Percentiles rank a stretch among this genome's conserved stretches.
phyloP scores from a whole-genome alignment of 2,113 vertebrate genomes.

The Fukomys damarensis region DNA sequence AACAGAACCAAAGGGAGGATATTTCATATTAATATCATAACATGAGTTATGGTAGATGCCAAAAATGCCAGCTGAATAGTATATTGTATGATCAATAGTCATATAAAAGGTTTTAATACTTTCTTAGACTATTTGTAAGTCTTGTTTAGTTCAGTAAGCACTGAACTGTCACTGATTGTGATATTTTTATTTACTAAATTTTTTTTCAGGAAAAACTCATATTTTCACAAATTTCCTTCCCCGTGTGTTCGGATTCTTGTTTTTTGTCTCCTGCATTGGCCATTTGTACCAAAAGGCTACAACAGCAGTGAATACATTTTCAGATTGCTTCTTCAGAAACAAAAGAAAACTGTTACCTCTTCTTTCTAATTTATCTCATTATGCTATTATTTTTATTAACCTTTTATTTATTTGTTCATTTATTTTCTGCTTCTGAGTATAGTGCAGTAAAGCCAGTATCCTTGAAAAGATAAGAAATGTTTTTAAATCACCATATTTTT shows the following conservation, averaged over 20 bases:
- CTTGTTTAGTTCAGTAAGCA: not conserved
- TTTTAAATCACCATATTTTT: not conserved
- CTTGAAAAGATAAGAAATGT: slow-evolving; percentile 33
- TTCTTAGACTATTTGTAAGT: not conserved
- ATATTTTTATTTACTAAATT: not conserved
- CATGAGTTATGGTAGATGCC: not conserved
- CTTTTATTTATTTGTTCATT: not conserved
- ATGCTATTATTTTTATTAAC: not conserved
- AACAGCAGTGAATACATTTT: not conserved
- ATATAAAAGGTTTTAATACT: not conserved
- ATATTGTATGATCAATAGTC: not conserved
- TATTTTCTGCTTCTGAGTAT: not conserved
- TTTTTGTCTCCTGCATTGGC: not conserved
- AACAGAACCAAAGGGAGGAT: not conserved
- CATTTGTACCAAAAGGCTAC: not conserved
- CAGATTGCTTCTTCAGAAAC: not conserved
- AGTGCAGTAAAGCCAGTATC: not conserved
- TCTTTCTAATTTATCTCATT: not conserved
- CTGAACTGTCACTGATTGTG: not conserved
- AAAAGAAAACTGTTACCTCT: not conserved
- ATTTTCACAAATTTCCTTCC: not conserved
- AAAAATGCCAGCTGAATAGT: not conserved
- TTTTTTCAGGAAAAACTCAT: not conserved
- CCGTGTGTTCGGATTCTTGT: not conserved
- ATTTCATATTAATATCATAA: not conserved